A percentile compares a stretch with the other conserved stretches of the same genome.
phyloP scores from a whole-genome alignment of 2,113 vertebrate species.

The Datnioides undecimradiatus region DNA sequence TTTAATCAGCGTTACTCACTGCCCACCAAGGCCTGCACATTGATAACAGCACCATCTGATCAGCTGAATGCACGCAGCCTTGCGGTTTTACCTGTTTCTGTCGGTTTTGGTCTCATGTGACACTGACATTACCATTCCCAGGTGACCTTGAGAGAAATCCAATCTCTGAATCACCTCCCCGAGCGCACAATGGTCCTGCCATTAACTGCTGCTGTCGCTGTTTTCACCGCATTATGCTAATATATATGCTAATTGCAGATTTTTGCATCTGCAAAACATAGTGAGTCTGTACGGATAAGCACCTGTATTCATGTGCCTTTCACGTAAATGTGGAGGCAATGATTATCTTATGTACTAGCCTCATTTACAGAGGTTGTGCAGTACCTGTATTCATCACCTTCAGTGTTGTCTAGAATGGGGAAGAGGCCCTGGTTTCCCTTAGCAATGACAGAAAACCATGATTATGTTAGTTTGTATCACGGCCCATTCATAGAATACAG shows the following conservation, averaged over 20 bases:
- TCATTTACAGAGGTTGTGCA: neutral
- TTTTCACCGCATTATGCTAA: neutral
- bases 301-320: neutral
- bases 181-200: neutral
- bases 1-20: neutral
- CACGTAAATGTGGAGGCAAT: neutral
- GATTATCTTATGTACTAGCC: neutral
- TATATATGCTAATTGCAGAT: neutral
- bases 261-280: conserved; percentile 2
- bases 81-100: neutral
- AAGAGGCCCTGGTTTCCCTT: too few relatives aligned
- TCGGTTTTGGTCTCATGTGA: neutral
- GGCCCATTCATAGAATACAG: neutral
- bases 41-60: neutral
- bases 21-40: neutral
- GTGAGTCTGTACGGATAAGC: too few relatives aligned
- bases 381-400: neutral
- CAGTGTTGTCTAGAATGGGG: neutral
- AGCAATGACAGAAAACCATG: neutral
- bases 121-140: neutral
- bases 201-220: neutral
- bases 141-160: neutral
- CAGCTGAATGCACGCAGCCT: neutral
- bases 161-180: neutral
- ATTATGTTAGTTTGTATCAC: neutral